Base-by-base conservation (phyloP, 2,113 vertebrate genomes). In the Scopus umbretta region DNA sequence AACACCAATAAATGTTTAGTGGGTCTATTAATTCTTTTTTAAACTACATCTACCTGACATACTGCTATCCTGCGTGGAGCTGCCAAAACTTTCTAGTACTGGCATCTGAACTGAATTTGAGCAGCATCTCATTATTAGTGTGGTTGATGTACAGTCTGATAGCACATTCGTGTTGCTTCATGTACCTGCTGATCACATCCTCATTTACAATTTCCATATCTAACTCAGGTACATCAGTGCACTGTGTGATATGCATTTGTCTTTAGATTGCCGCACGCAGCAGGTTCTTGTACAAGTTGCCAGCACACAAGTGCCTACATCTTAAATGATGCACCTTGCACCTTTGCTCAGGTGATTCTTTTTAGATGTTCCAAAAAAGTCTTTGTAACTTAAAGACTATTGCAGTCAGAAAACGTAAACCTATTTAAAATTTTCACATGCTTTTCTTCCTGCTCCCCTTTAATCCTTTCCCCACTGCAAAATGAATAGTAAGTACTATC, bases 221-320 rank as follows among this genome's bases (percentile, higher is more conserved):
- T 81, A 53, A 56, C 27, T 65, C 8, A 13, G 30, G 13, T 26
- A 22, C 8, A 19, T 43, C 53, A 29, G 9, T 16, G 26, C 25
- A 38, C 49, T 2, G 4, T 29, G 29, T 0, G 6, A 9, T 61
- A 22, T 5, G 2, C 16, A 4, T 16, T 40, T 65, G 27, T 73
- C 40, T 83, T 79, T 20, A 47, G 19, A 22, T 2, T 18, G 7
- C 55, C 73, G 58, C 43, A 36, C 40, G 61, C 10, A 72, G 12
- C 27, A 71, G 13, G 8, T 26, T 84, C 26, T 23, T 43, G 20
- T n/a, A 59, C 43, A 63, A 72, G 32, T 32, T 82, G 20, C n/a
- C 47, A 80, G 58, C 17, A 47, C 29, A 40, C 3, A 59, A 40
- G 10, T 85, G 12, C 23, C 68, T 62, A 29, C 20, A 21, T 43